A percentile compares a stretch with the other conserved stretches of the same genome.
Evolutionary conservation across 2,113 vertebrate species (phyloP).

Genomic region (Laticauda laticaudata): DNA sequence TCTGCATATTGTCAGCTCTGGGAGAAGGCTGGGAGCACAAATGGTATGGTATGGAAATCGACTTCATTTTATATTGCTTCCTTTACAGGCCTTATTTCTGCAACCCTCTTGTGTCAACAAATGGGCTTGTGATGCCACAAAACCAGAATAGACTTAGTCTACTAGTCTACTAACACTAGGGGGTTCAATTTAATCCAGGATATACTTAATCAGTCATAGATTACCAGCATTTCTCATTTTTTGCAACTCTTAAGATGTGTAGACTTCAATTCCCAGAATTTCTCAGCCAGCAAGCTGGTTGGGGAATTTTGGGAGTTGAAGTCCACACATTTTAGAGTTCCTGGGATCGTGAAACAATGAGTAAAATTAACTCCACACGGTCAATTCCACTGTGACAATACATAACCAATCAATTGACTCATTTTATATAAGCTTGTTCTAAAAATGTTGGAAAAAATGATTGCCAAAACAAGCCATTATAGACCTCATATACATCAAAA

Average conservation of each 20-base stretch:
- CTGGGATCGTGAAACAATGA: background rate
- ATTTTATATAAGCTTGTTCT: background rate
- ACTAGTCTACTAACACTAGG: background rate
- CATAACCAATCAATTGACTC: background rate
- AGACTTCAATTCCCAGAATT: background rate
- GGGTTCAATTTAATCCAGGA: background rate
- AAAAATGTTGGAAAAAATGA: background rate
- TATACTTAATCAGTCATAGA: background rate
- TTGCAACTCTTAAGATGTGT: background rate
- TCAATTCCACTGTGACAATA: background rate
- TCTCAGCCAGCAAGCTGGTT: background rate
- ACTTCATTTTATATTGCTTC: background rate
- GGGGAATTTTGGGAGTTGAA: background rate
- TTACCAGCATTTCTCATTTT: background rate
- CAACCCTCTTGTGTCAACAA: background rate
- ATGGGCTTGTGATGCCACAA: background rate
- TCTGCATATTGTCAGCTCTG: background rate
- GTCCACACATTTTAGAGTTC: background rate
- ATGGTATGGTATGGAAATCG: background rate
- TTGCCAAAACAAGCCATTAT: background rate
- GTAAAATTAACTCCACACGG: background rate
- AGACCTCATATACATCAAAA: background rate
- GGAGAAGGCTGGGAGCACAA: background rate
- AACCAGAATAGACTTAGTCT: background rate
- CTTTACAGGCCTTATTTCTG: background rate